phyloP scores from a whole-genome alignment of 2,797 vertebrate genomes.

The Leptoclinus maculatus region DNA sequence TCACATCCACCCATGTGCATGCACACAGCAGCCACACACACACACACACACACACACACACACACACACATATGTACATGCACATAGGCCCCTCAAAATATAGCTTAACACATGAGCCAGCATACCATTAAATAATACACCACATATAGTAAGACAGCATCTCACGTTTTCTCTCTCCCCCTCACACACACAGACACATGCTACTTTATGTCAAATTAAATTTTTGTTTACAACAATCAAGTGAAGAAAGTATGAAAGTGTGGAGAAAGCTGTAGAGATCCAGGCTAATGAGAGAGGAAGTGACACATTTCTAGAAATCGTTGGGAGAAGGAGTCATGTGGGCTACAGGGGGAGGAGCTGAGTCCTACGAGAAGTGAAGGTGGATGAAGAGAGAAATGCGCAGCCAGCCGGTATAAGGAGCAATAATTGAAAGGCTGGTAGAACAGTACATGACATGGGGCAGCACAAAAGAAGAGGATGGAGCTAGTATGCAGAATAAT shows the following conservation, averaged over 20 bases:
- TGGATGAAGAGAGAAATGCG: constrained; percentile 16
- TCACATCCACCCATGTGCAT: constrained; percentile 39
- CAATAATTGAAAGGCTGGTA: constrained; percentile 12
- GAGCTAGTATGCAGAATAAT: constrained; percentile 44
- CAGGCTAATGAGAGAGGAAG: constrained; percentile 56
- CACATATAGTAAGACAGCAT: constrained; percentile 58
- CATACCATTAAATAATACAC: constrained; percentile 71
- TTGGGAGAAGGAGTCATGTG: constrained; percentile 22
- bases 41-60: constrained; percentile 19
- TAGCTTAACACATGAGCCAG: constrained; percentile 56
- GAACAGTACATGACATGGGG: constrained; percentile 14
- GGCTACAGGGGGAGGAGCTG: constrained; percentile 1
- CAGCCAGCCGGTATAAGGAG: constrained; percentile 11
- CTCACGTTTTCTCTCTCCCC: constrained; percentile 24
- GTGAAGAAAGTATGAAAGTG: constrained; percentile 64
- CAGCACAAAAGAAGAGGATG: constrained; percentile 39
- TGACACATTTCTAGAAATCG: constrained; percentile 57
- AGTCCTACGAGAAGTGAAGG: constrained; percentile 13
- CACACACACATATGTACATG: background rate
- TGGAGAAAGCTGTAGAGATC: constrained; percentile 33
- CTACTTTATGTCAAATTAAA: constrained; percentile 63
- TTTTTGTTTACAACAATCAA: constrained; percentile 70
- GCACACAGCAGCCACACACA: constrained; percentile 16
- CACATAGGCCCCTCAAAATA: constrained; percentile 62
- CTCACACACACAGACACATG: constrained; percentile 13